These are phyloP conservation scores for Aurelia aurita complex sp. Pacific DNA, from an alignment of 30 jellyfish, hydroid and myxozoan genomes.

Conservation along the genomic window DNA sequence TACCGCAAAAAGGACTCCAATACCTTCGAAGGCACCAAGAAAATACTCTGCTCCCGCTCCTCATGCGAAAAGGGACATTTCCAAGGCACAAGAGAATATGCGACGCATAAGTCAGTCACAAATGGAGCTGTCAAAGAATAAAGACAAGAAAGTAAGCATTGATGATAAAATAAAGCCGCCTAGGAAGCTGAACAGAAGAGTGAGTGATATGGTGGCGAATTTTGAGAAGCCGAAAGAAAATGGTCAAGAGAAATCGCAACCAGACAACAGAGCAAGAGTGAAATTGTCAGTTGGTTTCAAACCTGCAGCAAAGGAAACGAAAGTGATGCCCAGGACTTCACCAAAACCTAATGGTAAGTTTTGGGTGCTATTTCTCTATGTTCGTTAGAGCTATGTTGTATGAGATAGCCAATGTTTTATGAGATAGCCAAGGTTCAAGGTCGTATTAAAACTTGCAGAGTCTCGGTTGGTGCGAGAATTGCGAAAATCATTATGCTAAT, in stretches of 20 bases:
- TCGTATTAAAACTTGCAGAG: too few relatives aligned
- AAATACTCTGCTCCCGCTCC: slow-evolving; percentile 21
- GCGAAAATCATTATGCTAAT: too few relatives aligned
- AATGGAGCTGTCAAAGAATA: background rate
- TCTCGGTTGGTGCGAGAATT: too few relatives aligned
- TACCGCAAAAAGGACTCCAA: background rate
- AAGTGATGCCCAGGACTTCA: background rate
- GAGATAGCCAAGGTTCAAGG: too few relatives aligned
- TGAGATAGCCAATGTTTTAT: too few relatives aligned
- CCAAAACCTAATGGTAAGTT: slow-evolving; percentile 27
- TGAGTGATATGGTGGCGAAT: slow-evolving; percentile 72
- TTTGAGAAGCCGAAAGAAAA: slow-evolving; percentile 52
- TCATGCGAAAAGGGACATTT: slow-evolving; percentile 2
- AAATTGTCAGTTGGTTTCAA: background rate
- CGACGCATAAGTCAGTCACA: slow-evolving; percentile 23
- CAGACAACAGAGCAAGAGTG: background rate
- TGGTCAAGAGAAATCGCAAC: background rate
- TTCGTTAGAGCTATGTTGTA: too few relatives aligned
- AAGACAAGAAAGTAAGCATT: background rate
- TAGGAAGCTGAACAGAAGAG: slow-evolving; percentile 47
- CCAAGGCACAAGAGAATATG: slow-evolving; percentile 15
- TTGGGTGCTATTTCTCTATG: too few relatives aligned
- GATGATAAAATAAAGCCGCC: slow-evolving; percentile 49
- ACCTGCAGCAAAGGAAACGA: background rate
- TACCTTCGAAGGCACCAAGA: slow-evolving; percentile 5